These are phyloP conservation scores for Diarsia rubi DNA, from an alignment of 2,888 invertebrate species.

Conservation along the genomic window DNA sequence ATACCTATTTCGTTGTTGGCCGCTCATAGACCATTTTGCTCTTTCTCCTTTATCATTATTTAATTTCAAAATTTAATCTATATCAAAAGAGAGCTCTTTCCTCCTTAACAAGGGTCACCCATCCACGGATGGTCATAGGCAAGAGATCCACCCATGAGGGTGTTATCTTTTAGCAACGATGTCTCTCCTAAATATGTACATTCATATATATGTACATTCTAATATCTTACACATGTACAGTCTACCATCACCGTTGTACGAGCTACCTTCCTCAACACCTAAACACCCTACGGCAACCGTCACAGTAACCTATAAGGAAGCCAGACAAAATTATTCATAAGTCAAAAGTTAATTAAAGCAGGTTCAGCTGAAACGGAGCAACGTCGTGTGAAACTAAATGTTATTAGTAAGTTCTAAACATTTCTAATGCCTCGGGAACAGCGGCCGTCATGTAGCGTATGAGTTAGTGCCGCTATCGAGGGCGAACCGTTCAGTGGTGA, in stretches of 20 bases:
- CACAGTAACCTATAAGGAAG: conserved; percentile 22
- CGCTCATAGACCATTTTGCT: too few species aligned
- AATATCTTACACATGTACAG: neutral
- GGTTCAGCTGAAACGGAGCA: conserved; percentile 49
- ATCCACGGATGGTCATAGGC: neutral
- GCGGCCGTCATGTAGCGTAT: conserved; percentile 54
- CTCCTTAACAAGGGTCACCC: neutral
- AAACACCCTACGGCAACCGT: conserved; percentile 22
- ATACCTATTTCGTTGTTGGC: too few species aligned
- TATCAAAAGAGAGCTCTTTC: neutral
- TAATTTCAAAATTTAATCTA: neutral
- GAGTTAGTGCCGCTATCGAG: conserved; percentile 57
- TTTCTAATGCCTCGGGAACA: conserved; percentile 61
- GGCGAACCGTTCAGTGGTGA: conserved; percentile 41
- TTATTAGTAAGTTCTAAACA: conserved; percentile 62
- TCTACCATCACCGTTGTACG: neutral
- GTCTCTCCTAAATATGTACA: neutral
- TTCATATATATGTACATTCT: neutral
- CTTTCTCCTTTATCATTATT: too few species aligned
- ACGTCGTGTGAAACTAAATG: conserved; percentile 56
- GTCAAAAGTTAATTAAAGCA: conserved; percentile 60
- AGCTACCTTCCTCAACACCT: neutral
- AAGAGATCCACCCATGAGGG: neutral
- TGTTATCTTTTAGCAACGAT: neutral
- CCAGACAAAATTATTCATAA: conserved; percentile 45